These are phyloP conservation scores for Macropodus opercularis DNA, from an alignment of 2,797 vertebrate genomes.

Conservation along the genomic window DNA sequence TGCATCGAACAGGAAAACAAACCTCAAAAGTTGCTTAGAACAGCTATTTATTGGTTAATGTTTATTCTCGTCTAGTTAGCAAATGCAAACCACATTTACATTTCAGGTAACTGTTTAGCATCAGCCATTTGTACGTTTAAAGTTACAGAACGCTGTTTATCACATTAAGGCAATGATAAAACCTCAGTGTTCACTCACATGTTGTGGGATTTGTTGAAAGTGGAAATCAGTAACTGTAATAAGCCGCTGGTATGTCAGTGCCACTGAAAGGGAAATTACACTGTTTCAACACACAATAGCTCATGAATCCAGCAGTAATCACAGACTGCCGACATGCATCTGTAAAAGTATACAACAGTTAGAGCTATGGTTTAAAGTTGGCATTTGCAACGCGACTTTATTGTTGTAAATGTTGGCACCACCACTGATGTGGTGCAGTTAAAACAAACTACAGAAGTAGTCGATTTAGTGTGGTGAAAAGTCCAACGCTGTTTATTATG, in stretches of 20 bases:
- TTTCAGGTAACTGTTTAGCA: neutral
- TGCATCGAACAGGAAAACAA: neutral
- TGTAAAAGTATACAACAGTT: neutral
- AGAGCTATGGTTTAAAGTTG: neutral
- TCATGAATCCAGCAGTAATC: constrained; percentile 5
- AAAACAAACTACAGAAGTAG: neutral
- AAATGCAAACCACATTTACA: neutral
- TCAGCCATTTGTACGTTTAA: neutral
- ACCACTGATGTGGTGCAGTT: neutral
- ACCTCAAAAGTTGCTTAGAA: neutral
- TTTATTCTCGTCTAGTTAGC: neutral
- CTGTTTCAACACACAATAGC: constrained; percentile 14
- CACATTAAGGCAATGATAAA: neutral
- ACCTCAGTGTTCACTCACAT: neutral
- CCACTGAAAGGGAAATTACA: constrained; percentile 6
- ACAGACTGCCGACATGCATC: neutral
- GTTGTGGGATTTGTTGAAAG: constrained; percentile 3
- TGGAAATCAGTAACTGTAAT: constrained; percentile 3
- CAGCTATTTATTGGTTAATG: neutral
- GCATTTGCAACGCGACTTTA: neutral
- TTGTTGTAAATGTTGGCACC: neutral
- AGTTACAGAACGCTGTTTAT: neutral
- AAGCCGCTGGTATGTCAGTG: neutral
- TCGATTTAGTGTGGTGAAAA: neutral
- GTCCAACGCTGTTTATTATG: constrained; percentile 5